A percentile compares a stretch with the other conserved stretches of the same genome.
Conservation (phyloP, 2,888 invertebrate species). For the Unio delphinus region DNA sequence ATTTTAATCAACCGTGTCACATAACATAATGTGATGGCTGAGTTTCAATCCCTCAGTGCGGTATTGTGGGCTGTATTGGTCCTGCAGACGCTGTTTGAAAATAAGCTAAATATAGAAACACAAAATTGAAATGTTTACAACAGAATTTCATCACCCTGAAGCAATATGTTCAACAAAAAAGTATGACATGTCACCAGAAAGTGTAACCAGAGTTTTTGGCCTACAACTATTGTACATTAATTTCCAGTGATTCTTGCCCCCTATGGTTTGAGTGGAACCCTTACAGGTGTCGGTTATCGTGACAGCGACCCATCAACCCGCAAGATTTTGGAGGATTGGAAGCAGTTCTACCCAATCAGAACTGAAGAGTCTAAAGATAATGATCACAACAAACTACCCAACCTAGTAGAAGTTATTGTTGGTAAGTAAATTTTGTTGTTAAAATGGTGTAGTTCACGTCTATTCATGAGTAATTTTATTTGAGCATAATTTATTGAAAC, state of each 20-base stretch:
- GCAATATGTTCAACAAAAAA: no score
- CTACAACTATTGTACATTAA: constrained; percentile 1
- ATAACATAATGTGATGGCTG: no score
- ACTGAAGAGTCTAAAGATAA: constrained; percentile 34
- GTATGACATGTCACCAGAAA: background rate
- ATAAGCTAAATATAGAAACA: no score
- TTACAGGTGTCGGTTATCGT: constrained; percentile 87
- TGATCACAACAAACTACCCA: constrained; percentile 70
- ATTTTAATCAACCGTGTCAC: no score
- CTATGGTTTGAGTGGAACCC: constrained; percentile 91
- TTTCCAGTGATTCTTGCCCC: constrained; percentile 91
- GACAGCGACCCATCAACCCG: constrained; percentile 76
- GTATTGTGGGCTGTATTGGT: no score
- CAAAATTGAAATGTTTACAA: no score
- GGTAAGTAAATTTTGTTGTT: constrained; percentile 64
- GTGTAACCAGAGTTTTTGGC: background rate
- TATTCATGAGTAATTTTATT: no score
- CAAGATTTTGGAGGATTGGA: constrained; percentile 92
- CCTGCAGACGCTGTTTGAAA: no score
- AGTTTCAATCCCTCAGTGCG: no score
- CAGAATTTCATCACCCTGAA: no score
- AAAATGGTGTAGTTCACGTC: no score
- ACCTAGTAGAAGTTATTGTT: constrained; percentile 77
- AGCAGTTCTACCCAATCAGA: constrained; percentile 82
- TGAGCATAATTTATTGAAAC: no score